Base-by-base conservation (phyloP, 2,888 invertebrate genomes). In the Anodontia alba region DNA sequence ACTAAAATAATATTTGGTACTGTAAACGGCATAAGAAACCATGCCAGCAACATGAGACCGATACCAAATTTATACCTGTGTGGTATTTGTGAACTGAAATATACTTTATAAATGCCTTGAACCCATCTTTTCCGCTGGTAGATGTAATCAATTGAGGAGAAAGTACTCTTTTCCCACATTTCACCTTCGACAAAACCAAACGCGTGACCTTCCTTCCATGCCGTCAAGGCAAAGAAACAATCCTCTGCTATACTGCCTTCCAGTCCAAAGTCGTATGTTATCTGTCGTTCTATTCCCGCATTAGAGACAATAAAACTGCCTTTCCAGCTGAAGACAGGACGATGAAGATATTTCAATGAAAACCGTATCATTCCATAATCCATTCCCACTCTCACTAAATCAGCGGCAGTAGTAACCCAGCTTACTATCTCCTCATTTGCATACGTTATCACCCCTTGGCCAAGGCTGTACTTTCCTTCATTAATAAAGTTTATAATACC, bases 101-200 rank as follows among this genome's bases (percentile, higher is more conserved):
- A 87, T 8, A 88, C 90, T 75, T 89, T 86, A 36, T 87, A 86
- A 42, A 92, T 91, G 8, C 92, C 92, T 42, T 89, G 90, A 70
- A 91, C 86, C 92, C 92, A 92, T 1, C 91, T 89, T 51, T 88
- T 88, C 36, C 92, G 76, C 77, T 92, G 92, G 51, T 87, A 86
- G 8, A 92, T 84, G 67, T 89, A 92, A 75, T 92, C 92, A 46
- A 83, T 78, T 0, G 88, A 72, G 12, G 91, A 90, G 73, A 92
- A 92, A 5, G 92, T 90, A 76, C 91, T 91, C 49, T 90, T 90
- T 71, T 92, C 92, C 86, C 89, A 87, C 92, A 92, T 92, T 76
- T 91, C 91, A 0, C 92, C 92, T 66, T 92, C 91, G 33, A 92
- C 89, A 71, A 90, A 91, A 2, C 90, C 91, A 82, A 92, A 92